Base-by-base conservation (phyloP, 2,113 vertebrate genomes). In the Ailurus styani region DNA sequence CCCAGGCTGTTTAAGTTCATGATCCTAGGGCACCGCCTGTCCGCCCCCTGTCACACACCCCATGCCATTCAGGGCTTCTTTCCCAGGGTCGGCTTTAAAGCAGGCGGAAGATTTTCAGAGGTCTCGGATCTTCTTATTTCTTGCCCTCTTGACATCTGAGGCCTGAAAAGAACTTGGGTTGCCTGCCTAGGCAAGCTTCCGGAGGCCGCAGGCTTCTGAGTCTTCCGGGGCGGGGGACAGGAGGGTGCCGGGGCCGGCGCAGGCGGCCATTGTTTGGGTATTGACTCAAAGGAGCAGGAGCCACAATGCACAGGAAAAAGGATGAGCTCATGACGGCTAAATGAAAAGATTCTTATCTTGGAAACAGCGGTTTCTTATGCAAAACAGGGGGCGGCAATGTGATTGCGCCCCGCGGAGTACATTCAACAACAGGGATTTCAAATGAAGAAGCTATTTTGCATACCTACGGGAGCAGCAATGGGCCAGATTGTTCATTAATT, bases 341-440 rank as follows among this genome's bases (percentile, higher is more conserved):
- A 98, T 97, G 97, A 98, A 97, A 97, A 97, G 97, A 98, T 98
- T 97, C 97, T 97, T 98, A 98, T 98, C 97, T 97, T 97, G 98
- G 93, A 96, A 98, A 98, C 90, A 94, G 98, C 3, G 96, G 96
- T 98, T 98, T 97, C 97, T 95, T 96, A 97, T 98, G 97, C 96
- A 98, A 97, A 98, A 95, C 94, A 97, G 93, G 89, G 95, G 97
- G 96, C 12, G 27, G 81, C 95, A 83, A 97, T 94, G 86, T 96
- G 93, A 97, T 97, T 92, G 87, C 79, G 90, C 68, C 82, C 97
- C 84, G 90, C 31, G 14, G 93, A 97, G 95, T 91, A 91, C 91
- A 97, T 97, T 95, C 88, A 97, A 82, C 97, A 96, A 97, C 82
- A 91, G 90, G 96, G 96, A 97, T 97, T 98, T 96, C 96, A 97